Conservation (phyloP, 2,797 vertebrate genomes). For the Cyprinella venusta region DNA sequence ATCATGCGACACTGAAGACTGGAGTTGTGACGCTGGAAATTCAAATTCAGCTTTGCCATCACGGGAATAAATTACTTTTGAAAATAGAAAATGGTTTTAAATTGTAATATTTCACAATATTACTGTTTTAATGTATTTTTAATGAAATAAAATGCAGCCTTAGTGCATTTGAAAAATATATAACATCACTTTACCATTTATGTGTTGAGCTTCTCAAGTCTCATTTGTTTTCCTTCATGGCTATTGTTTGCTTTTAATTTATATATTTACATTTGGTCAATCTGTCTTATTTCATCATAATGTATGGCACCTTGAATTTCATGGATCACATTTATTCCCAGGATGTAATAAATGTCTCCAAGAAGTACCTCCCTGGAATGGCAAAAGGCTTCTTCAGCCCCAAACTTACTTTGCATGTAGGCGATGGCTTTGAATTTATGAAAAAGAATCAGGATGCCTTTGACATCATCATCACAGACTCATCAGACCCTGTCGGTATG, state of each 20-base stretch:
- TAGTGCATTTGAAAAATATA: not conserved
- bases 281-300: too few species aligned
- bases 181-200: not conserved
- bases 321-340: slow-evolving; percentile 58
- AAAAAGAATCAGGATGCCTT: slow-evolving; percentile 98
- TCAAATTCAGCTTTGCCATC: not conserved
- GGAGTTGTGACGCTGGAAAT: not conserved
- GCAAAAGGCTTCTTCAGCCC: slow-evolving; percentile 93
- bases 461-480: slow-evolving; percentile 96
- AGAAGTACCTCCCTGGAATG: slow-evolving; percentile 96
- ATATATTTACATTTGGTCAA: not conserved
- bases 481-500: slow-evolving; percentile 97
- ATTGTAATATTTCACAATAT: not conserved
- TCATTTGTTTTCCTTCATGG: not conserved
- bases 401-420: slow-evolving; percentile 91
- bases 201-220: not conserved
- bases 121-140: not conserved
- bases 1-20: not conserved
- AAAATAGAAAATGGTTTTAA: not conserved
- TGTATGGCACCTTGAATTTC: not conserved
- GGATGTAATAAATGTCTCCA: slow-evolving; percentile 96
- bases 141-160: too few species aligned
- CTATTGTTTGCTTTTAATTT: not conserved
- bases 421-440: slow-evolving; percentile 99
- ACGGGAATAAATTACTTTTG: not conserved